Evolutionary conservation across 1,140 invertebrate genomes (phyloP), one percentile per base, ranked within the genome.

Genomic region (Leptonema lineaticorne): DNA sequence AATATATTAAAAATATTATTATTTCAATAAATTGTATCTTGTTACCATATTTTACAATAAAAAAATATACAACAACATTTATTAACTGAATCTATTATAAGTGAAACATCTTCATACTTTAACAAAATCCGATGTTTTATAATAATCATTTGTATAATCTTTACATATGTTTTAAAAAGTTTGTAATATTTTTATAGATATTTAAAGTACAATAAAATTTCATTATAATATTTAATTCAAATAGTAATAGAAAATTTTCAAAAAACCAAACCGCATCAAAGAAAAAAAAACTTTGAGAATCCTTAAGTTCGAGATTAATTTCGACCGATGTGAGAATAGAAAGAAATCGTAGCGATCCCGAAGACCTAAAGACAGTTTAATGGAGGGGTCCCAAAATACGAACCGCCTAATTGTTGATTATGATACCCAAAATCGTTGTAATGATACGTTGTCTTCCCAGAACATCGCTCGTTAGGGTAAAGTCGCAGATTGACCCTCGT

Each of bases 361-460:
- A 62, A 62, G n/a, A 62, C 16, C 29, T 63, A 63, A 63, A 63
- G 60, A 63, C 60, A 63, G 60, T 63, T 63, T 63, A 63, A 63
- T 63, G 27, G 60, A 22, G 20, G 60, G 60, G 24, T 62, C 41
- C 14, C 46, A 8, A 4, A 20, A 11, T 24, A 46, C 37, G 33
- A 45, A 11, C 60, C 60, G 37, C 60, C 60, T 63, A 63, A 63
- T 63, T 48, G 60, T 63, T 63, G 60, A 63, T 63, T 63, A 63
- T 63, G 41, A 62, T 62, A 22, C 60, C 60, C 60, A 11, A 63
- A 63, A 63, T 63, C 30, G 60, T 46, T 26, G 60, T 48, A 48
- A 63, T 63, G 16, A 63, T 63, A 63, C 33, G 60, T 46, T 63
- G 24, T 41, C 60, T 46, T 63, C 60, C 26, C 22, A 46, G 60